These are phyloP conservation scores for Apostichopus californicus DNA, from an alignment of 35 echinoderm and acorn worm genomes.

Conservation along the genomic window DNA sequence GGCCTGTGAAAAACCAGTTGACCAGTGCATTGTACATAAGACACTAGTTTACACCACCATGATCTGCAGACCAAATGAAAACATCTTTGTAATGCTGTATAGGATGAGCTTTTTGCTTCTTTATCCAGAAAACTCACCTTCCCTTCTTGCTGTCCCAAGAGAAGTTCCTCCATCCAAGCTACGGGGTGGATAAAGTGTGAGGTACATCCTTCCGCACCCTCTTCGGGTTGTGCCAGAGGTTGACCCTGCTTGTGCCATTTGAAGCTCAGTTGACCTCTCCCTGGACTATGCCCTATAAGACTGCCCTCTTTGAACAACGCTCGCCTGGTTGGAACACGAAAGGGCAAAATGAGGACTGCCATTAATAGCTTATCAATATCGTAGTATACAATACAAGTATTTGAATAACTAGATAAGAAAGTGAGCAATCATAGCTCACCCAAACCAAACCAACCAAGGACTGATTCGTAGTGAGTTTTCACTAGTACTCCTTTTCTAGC, in stretches of 20 bases:
- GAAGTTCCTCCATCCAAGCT: conserved; percentile 67
- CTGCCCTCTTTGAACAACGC: conserved; percentile 38
- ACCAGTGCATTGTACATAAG: too few species aligned
- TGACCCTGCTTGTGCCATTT: conserved; percentile 63
- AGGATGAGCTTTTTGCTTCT: too few species aligned
- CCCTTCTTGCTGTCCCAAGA: conserved; percentile 52
- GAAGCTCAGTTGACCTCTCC: conserved; percentile 54
- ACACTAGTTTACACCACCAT: too few species aligned
- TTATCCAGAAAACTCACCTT: conserved; percentile 50
- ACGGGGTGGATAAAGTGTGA: conserved; percentile 76
- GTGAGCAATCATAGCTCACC: too few species aligned
- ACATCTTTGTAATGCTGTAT: not conserved
- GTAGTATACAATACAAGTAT: too few species aligned
- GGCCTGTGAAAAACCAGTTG: not conserved
- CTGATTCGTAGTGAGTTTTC: too few species aligned
- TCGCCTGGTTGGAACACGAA: conserved; percentile 13
- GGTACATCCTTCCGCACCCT: conserved; percentile 33
- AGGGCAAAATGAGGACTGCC: too few species aligned
- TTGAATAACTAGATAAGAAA: too few species aligned
- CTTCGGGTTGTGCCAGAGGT: not conserved
- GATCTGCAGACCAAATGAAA: too few species aligned
- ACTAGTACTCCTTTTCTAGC: too few species aligned
- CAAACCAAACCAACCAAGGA: too few species aligned
- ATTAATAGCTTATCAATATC: too few species aligned
- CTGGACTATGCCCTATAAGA: conserved; percentile 51